Percentiles rank a stretch among this genome's conserved stretches.
Evolutionary conservation across 1,140 invertebrate genomes (phyloP).

Genomic region (Calephelis virginiensis): DNA sequence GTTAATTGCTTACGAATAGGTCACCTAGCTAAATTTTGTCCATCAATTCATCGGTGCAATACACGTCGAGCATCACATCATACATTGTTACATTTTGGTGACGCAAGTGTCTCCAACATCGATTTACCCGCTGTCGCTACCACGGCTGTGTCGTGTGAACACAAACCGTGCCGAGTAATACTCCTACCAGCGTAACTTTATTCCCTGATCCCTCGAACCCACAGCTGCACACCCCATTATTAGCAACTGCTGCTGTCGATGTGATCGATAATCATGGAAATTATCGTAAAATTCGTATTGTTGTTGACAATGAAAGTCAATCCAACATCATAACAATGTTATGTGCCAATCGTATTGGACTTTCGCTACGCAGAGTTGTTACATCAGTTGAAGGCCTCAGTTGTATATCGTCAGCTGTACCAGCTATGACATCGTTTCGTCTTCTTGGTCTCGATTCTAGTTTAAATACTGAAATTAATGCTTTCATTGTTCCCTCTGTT

Average conservation of each 20-base stretch:
- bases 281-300: background rate
- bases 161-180: background rate
- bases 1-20: background rate
- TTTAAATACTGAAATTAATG: background rate
- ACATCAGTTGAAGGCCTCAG: background rate
- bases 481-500: background rate
- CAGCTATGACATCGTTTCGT: background rate
- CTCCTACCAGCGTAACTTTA: background rate
- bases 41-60: background rate
- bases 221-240: background rate
- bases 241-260: background rate
- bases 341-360: background rate
- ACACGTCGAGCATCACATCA: background rate
- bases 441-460: too few species aligned
- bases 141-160: background rate
- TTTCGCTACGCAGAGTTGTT: background rate
- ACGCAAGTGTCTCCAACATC: background rate
- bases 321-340: background rate
- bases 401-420: background rate
- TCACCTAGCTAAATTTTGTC: background rate
- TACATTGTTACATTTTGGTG: background rate
- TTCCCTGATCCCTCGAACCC: background rate
- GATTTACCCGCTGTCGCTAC: background rate
- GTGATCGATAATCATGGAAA: background rate
- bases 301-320: background rate